Percentiles rank a stretch among this genome's conserved stretches.
Conservation (phyloP, 1,140 invertebrate species). For the Pristionchus pacificus region DNA sequence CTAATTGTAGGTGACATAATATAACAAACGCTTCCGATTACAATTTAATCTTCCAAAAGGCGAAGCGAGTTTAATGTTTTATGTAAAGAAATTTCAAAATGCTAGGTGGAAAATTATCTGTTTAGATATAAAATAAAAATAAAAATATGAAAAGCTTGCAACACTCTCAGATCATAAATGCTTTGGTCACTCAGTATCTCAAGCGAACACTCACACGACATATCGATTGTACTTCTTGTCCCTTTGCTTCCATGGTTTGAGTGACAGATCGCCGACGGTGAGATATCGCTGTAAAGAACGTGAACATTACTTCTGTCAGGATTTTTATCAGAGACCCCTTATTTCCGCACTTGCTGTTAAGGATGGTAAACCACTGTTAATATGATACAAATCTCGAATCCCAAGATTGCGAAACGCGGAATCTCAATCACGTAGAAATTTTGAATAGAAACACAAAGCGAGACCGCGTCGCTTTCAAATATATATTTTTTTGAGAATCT, state of each 20-base stretch:
- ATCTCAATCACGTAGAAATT: background rate
- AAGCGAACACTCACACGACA: conserved; percentile 13
- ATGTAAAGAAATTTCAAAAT: too few relatives aligned
- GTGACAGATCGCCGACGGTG: conserved; percentile 25
- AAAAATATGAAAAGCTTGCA: too few relatives aligned
- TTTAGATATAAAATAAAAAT: too few relatives aligned
- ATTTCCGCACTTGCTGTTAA: background rate
- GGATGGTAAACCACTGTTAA: background rate
- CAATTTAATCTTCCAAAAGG: too few relatives aligned
- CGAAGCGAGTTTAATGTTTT: too few relatives aligned
- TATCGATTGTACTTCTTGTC: conserved; percentile 23
- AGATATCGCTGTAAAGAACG: conserved; percentile 10
- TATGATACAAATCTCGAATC: background rate
- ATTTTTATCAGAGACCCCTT: background rate
- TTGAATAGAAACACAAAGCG: background rate
- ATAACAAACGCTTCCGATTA: too few relatives aligned
- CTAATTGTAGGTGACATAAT: too few relatives aligned
- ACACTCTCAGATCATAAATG: too few relatives aligned
- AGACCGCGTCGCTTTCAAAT: background rate
- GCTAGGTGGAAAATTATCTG: too few relatives aligned
- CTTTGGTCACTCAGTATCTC: conserved; percentile 44
- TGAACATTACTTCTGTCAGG: background rate
- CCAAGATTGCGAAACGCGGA: background rate
- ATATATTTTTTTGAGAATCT: too few relatives aligned
- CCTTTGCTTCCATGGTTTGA: conserved; percentile 22